A percentile compares a stretch with the other conserved stretches of the same genome.
phyloP scores from a whole-genome alignment of 2,888 invertebrate genomes.

The Ormia ochracea region DNA sequence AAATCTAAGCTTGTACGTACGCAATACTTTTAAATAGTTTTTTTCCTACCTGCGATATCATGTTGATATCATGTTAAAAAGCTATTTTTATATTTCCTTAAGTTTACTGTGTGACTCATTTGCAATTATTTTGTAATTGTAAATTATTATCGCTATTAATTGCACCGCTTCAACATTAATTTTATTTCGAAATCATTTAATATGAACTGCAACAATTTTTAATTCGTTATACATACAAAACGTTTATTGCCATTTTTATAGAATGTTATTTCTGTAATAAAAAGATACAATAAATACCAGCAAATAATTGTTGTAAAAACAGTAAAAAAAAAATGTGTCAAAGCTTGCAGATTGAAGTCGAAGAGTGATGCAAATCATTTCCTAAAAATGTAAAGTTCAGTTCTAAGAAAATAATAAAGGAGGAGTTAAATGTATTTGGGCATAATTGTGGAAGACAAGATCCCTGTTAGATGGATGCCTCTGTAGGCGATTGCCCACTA shows the following conservation, averaged over 20 bases:
- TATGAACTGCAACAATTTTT: not conserved
- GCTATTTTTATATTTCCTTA: not conserved
- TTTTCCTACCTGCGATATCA: not conserved
- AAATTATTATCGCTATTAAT: conserved; percentile 4
- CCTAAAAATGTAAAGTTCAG: no score
- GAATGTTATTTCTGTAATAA: not conserved
- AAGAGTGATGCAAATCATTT: no score
- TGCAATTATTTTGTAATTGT: not conserved
- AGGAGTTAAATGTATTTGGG: no score
- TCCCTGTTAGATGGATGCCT: no score
- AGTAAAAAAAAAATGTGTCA: no score
- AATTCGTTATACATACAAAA: not conserved
- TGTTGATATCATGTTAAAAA: not conserved
- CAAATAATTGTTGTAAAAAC: no score
- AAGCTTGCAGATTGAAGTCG: no score
- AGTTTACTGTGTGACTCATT: conserved; percentile 3
- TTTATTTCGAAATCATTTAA: not conserved
- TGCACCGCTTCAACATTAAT: not conserved
- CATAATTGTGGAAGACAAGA: no score
- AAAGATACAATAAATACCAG: not conserved
- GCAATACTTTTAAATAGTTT: no score
- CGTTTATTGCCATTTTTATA: not conserved
- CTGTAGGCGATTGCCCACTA: no score
- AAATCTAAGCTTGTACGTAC: no score
- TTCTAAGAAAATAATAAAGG: no score